These are phyloP conservation scores for Bombus consobrinus DNA, from an alignment of 1,140 invertebrate genomes.

Conservation along the genomic window DNA sequence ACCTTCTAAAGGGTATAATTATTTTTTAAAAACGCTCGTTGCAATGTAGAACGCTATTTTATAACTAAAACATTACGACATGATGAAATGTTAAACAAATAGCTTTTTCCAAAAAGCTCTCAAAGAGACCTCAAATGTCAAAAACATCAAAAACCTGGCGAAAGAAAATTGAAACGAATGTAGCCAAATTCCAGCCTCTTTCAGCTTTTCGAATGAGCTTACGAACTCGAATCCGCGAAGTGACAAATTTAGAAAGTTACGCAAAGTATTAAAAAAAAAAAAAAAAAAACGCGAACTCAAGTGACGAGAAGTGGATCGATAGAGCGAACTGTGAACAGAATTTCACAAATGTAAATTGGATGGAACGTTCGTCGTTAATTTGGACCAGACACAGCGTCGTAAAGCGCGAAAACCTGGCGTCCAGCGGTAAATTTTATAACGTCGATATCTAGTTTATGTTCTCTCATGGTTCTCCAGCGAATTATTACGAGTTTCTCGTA, in stretches of 20 bases:
- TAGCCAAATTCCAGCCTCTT: no score
- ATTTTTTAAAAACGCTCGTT: no score
- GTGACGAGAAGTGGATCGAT: not conserved
- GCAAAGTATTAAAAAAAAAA: not conserved
- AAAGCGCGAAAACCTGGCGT: not conserved
- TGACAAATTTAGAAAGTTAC: not conserved
- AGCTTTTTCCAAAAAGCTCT: no score
- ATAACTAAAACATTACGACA: no score
- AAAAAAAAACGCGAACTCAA: not conserved
- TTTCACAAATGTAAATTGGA: not conserved
- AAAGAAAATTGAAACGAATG: no score
- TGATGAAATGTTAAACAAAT: no score
- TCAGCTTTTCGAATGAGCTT: no score
- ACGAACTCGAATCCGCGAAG: not conserved
- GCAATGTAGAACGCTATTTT: no score
- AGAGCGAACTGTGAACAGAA: not conserved
- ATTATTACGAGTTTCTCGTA: not conserved
- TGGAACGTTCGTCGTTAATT: not conserved
- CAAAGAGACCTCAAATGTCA: no score
- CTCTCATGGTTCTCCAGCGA: not conserved
- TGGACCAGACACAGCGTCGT: not conserved
- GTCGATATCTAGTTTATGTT: not conserved
- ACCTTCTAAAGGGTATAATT: no score
- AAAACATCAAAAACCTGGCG: no score
- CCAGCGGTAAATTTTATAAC: constrained; percentile 1